Percentiles rank a stretch among this genome's conserved stretches.
phyloP scores from a whole-genome alignment of 2,113 vertebrate species.

The Scortum barcoo region DNA sequence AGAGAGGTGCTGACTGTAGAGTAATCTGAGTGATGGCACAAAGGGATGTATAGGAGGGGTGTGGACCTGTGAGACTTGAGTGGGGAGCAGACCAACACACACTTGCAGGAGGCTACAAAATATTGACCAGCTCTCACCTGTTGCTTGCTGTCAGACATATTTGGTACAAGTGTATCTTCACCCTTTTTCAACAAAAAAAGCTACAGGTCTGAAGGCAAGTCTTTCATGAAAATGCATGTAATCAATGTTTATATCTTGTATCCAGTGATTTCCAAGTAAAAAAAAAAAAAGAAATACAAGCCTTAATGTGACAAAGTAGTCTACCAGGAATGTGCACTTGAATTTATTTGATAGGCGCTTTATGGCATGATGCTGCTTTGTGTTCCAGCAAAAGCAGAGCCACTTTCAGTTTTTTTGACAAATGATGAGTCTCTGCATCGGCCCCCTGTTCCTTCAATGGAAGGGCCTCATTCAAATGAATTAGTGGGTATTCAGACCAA shows the following conservation, averaged over 20 bases:
- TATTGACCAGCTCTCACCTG: too few relatives aligned
- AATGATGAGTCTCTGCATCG: not conserved
- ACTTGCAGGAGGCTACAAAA: not conserved
- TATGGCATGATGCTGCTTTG: too few relatives aligned
- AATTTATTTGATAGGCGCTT: not conserved
- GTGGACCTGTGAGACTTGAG: conserved; percentile 17
- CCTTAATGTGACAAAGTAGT: too few relatives aligned
- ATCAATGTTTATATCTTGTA: not conserved
- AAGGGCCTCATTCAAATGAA: not conserved
- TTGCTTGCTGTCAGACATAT: not conserved
- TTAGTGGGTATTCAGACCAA: not conserved
- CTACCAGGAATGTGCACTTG: not conserved
- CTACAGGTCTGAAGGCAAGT: not conserved
- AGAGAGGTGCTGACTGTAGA: not conserved
- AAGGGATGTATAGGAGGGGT: not conserved
- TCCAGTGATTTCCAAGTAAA: not conserved
- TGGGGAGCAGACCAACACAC: conserved; percentile 9
- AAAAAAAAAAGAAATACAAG: too few relatives aligned
- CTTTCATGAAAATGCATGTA: not conserved
- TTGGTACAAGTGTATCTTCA: too few relatives aligned
- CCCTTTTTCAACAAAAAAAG: not conserved
- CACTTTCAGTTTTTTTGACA: not conserved
- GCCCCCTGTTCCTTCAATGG: not conserved
- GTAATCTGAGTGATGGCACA: not conserved
- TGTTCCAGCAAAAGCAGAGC: not conserved